These are phyloP conservation scores for Choristoneura rosaceana DNA, from an alignment of 2,888 invertebrate genomes.

Conservation along the genomic window DNA sequence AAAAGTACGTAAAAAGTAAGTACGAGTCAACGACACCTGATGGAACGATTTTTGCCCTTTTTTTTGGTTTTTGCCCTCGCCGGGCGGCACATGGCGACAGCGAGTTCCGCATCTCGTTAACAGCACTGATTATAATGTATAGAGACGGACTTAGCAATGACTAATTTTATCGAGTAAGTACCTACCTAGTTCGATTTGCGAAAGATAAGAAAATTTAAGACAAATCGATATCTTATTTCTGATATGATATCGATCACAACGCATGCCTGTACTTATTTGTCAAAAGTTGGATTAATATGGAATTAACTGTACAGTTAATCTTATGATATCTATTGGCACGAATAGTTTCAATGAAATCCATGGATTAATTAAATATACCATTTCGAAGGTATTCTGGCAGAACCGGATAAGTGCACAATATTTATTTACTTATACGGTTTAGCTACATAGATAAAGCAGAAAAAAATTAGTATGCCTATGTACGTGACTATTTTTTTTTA, in stretches of 20 bases:
- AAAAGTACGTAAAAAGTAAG: too few relatives aligned
- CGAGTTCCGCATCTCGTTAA: background rate
- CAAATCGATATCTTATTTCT: background rate
- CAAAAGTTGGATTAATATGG: background rate
- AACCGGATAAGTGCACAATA: too few relatives aligned
- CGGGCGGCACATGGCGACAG: background rate
- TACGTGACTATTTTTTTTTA: too few relatives aligned
- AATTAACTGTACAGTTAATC: background rate
- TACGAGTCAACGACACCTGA: too few relatives aligned
- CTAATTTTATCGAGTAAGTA: background rate
- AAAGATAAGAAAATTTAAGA: constrained; percentile 1
- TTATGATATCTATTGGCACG: background rate
- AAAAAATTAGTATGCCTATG: too few relatives aligned
- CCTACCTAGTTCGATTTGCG: background rate
- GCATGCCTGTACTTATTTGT: background rate
- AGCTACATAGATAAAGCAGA: too few relatives aligned
- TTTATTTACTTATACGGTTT: too few relatives aligned
- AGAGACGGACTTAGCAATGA: background rate
- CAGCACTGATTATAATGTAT: background rate
- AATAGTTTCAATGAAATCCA: background rate
- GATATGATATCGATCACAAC: background rate
- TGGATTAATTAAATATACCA: background rate
- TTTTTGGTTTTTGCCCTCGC: too few relatives aligned
- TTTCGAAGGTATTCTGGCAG: too few relatives aligned
- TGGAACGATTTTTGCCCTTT: too few relatives aligned